Percentiles rank a stretch among this genome's conserved stretches.
phyloP scores from a whole-genome alignment of 2,797 vertebrate genomes.

The Linurgus olivaceus region DNA sequence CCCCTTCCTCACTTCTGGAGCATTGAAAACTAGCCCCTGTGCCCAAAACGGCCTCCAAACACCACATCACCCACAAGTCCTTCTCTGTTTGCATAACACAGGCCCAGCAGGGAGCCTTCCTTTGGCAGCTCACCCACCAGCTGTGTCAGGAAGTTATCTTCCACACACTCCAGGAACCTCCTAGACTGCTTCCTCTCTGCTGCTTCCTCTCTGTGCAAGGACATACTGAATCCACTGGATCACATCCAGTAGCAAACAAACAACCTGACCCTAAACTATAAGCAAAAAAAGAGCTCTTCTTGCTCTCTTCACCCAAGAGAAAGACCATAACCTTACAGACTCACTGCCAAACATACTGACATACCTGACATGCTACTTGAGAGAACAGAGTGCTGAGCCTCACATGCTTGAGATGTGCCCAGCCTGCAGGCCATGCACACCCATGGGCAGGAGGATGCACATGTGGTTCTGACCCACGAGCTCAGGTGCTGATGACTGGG shows the following conservation, averaged over 20 bases:
- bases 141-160: background rate
- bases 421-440: background rate
- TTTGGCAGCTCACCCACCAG: background rate
- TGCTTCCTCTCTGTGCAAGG: background rate
- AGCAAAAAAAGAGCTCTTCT: background rate
- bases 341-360: background rate
- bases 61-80: background rate
- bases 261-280: background rate
- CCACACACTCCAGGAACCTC: background rate
- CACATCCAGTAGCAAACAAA: constrained; percentile 50
- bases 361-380: background rate
- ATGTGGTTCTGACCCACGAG: fast-evolving
- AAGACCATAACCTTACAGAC: background rate
- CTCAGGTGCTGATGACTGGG: background rate
- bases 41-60: background rate
- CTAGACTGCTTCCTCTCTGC: background rate
- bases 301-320: background rate
- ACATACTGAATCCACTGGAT: constrained; percentile 26
- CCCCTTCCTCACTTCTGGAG: background rate
- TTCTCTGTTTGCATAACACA: background rate
- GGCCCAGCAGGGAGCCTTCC: background rate
- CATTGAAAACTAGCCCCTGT: background rate
- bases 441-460: background rate
- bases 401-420: fast-evolving
- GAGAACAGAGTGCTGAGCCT: background rate